These are phyloP conservation scores for Nautilus pompilius DNA, from an alignment of 1,140 invertebrate species.

Conservation along the genomic window DNA sequence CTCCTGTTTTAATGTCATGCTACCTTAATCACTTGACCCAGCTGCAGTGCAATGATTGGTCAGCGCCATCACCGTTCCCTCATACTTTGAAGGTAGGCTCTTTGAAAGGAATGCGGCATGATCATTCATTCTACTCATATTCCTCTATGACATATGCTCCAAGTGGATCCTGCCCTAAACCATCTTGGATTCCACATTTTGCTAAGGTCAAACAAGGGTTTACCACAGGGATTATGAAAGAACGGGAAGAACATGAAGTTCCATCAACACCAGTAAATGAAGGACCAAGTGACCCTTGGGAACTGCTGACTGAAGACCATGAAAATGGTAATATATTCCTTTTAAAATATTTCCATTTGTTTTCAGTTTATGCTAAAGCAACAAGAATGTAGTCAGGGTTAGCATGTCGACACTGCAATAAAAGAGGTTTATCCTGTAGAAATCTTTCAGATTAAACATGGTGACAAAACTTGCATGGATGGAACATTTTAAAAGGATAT, in stretches of 20 bases:
- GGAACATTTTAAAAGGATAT: too few species aligned
- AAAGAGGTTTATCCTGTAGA: too few species aligned
- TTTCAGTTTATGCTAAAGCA: too few species aligned
- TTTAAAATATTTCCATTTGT: too few species aligned
- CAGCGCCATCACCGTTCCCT: conserved; percentile 36
- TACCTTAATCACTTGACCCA: conserved; percentile 91
- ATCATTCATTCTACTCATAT: conserved; percentile 41
- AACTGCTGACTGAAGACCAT: not conserved
- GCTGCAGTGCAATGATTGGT: conserved; percentile 61
- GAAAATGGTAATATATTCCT: conserved; percentile 1
- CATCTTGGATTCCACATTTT: conserved; percentile 43
- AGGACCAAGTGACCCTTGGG: not conserved
- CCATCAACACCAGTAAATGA: conserved; percentile 2
- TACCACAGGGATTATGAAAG: conserved; percentile 56
- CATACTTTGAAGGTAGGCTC: conserved; percentile 8
- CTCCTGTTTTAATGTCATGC: conserved; percentile 89
- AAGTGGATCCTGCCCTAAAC: conserved; percentile 15
- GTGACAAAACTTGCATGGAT: too few species aligned
- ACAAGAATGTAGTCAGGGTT: too few species aligned
- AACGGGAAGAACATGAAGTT: conserved; percentile 16
- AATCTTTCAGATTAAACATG: too few species aligned
- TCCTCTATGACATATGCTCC: conserved; percentile 26
- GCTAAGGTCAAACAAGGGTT: conserved; percentile 43
- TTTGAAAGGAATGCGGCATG: conserved; percentile 20
- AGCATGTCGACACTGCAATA: too few species aligned